Conservation (phyloP, 1,140 invertebrate genomes). For the Drosophila arizonae region DNA sequence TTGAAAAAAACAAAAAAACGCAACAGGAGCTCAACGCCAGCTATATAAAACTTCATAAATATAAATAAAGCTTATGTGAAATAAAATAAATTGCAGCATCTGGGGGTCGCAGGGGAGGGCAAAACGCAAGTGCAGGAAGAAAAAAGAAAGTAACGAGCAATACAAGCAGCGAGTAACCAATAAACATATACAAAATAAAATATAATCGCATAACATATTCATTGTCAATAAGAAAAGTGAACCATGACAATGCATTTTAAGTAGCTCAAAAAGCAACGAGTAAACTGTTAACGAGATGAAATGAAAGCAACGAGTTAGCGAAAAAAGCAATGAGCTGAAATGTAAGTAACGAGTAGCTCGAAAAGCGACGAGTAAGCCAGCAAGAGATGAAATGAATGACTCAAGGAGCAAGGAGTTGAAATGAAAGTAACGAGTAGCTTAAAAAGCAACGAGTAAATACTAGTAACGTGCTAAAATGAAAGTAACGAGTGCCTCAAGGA, state of each 20-base stretch:
- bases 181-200: not conserved
- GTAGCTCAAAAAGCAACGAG: not conserved
- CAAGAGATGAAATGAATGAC: too few species aligned
- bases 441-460: not conserved
- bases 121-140: not conserved
- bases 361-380: not conserved
- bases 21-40: conserved; percentile 5
- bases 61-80: conserved; percentile 41
- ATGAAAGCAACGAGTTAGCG: not conserved
- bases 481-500: not conserved
- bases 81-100: conserved; percentile 29
- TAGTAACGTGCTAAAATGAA: too few species aligned
- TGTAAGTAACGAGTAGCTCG: not conserved
- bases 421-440: not conserved
- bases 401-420: too few species aligned
- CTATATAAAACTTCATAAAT: conserved; percentile 49
- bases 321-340: not conserved
- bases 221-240: too few species aligned
- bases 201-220: not conserved
- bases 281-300: too few species aligned
- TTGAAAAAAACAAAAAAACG: not conserved
- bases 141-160: not conserved
- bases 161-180: not conserved
- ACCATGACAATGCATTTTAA: not conserved
- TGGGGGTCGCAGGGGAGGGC: not conserved